Evolutionary conservation across 1,140 invertebrate genomes (phyloP), one percentile per base, ranked within the genome.

Genomic region (Anthonomus grandis): DNA sequence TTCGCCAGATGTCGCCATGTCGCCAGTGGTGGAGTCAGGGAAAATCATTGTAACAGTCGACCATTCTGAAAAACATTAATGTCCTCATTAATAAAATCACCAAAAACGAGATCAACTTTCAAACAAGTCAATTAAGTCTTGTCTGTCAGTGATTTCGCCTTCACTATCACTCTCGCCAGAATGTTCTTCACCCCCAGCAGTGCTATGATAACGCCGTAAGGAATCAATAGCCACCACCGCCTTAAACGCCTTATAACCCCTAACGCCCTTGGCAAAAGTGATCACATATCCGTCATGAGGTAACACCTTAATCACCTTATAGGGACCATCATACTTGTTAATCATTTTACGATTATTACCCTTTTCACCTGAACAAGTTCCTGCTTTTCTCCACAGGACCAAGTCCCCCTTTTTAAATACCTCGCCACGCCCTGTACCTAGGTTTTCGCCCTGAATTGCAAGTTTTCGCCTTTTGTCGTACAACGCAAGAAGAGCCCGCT

Each of bases 231-330:
- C 17, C 4, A 54, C 50, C 9, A 45, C 19, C 2, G 57, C 50
- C 12, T 46, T 59, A 36, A 54, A 59, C n/a, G 15, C 15, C 27
- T 54, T 54, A 31, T 59, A 59, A 8, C 53, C 52, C 18, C 46
- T 44, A 1, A 51, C 27, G 38, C 59, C 59, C 39, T 57, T 49
- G 10, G 57, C 12, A 12, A 47, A 10, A 10, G 13, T 22, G 19
- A 70, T 65, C 27, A 64, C 62, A 42, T 70, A 73, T 2, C 69
- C 49, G 46, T 73, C 69, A 25, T 71, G 59, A n/a, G 61, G 64
- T 38, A 70, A 39, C 6, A 67, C 60, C 36, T 66, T 61, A 4
- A 59, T 61, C 4, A 73, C 54, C 42, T 58, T 61, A 59, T 68
- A 73, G 17, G 70, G 56, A 10, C 58, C 46, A 41, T 49, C 53